Percentiles rank a stretch among this genome's conserved stretches.
These are phyloP conservation scores for Pterostichus niger DNA, from an alignment of 2,888 invertebrate genomes.

Conservation along the genomic window DNA sequence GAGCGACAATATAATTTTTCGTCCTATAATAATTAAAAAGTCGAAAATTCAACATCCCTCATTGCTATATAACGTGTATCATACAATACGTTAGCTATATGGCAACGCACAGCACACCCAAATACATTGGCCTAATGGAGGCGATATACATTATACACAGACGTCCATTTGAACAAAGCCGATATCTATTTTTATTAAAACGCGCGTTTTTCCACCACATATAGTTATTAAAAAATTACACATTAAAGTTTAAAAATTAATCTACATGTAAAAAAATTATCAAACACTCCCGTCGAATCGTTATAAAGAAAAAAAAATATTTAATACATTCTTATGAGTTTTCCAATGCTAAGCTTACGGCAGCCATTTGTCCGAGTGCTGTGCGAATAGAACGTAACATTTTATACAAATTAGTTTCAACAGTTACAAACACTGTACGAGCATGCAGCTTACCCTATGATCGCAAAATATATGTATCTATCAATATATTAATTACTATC, in stretches of 20 bases:
- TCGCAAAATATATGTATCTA: constrained; percentile 73
- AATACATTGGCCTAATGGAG: constrained; percentile 77
- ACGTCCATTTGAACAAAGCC: constrained; percentile 77
- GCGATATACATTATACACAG: constrained; percentile 75
- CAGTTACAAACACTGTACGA: constrained; percentile 71
- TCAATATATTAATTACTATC: constrained; percentile 74
- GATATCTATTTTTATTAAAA: constrained; percentile 65
- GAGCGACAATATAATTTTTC: constrained; percentile 28
- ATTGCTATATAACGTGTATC: constrained; percentile 50
- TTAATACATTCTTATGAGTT: constrained; percentile 69
- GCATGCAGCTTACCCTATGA: constrained; percentile 71
- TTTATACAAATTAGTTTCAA: constrained; percentile 74
- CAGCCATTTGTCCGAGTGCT: constrained; percentile 79
- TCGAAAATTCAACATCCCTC: constrained; percentile 44
- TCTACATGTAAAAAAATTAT: constrained; percentile 71
- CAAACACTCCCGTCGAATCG: constrained; percentile 61
- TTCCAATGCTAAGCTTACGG: constrained; percentile 79
- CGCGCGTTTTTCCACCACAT: constrained; percentile 27
- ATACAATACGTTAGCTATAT: constrained; percentile 68
- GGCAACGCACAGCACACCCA: constrained; percentile 70
- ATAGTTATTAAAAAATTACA: constrained; percentile 73
- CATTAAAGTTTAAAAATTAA: constrained; percentile 70
- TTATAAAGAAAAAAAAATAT: constrained; percentile 70
- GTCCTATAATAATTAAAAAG: constrained; percentile 26
- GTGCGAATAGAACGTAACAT: constrained; percentile 75